These are phyloP conservation scores for Callyntrura guangdongensis DNA, from an alignment of 2,888 invertebrate species.

Conservation along the genomic window DNA sequence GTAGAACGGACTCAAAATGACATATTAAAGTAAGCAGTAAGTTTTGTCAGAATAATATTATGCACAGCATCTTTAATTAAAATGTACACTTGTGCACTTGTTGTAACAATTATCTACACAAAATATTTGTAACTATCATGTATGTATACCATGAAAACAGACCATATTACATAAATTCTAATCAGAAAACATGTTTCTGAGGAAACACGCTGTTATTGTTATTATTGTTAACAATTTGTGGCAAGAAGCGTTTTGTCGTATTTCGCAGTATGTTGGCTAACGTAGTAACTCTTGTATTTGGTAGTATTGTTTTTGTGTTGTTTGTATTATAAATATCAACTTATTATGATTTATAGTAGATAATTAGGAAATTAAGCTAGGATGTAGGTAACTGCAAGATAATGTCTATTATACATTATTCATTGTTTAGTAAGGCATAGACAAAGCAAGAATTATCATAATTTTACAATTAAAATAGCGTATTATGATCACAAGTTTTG, in stretches of 20 bases:
- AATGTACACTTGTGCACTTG: conserved; percentile 11
- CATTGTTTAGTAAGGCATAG: neutral
- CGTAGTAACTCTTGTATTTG: conserved; percentile 22
- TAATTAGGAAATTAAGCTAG: neutral
- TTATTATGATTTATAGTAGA: conserved; percentile 10
- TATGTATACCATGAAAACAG: neutral
- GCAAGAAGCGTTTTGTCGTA: neutral
- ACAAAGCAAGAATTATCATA: neutral
- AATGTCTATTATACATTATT: neutral
- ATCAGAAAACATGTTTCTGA: neutral
- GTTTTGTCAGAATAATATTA: neutral
- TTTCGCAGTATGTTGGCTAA: conserved; percentile 23
- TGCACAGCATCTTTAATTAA: neutral
- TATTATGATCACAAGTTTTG: neutral
- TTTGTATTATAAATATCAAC: conserved; percentile 32
- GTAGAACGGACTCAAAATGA: conserved; percentile 55
- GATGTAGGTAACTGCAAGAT: neutral
- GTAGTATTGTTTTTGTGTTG: conserved; percentile 6
- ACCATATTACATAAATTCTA: conserved; percentile 5
- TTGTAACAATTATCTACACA: neutral
- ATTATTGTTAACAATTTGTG: conserved; percentile 17
- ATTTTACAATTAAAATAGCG: neutral
- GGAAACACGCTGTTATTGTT: neutral
- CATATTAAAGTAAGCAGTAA: conserved; percentile 14
- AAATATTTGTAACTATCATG: neutral